These are phyloP conservation scores for Thymelicus sylvestris DNA, from an alignment of 2,888 invertebrate genomes.

Conservation along the genomic window DNA sequence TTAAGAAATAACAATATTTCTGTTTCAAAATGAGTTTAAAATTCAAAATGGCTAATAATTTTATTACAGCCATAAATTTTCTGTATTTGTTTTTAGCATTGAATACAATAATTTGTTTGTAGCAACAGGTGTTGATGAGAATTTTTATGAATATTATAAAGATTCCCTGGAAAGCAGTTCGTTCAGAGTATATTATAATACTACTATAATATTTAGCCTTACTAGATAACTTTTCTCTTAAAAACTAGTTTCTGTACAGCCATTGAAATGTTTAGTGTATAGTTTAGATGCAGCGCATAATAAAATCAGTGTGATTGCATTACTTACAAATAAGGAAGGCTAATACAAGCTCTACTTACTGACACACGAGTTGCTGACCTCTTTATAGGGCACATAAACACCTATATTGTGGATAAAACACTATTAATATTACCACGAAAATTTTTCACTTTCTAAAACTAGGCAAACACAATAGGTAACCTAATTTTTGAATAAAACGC, in stretches of 20 bases:
- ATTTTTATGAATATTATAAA: too few species aligned
- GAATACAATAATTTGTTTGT: too few species aligned
- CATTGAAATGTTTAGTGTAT: too few species aligned
- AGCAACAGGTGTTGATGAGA: too few species aligned
- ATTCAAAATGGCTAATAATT: too few species aligned
- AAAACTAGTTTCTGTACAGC: conserved; percentile 1
- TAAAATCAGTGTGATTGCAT: background rate
- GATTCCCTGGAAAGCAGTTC: too few species aligned
- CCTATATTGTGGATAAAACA: conserved; percentile 42
- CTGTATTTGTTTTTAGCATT: too few species aligned
- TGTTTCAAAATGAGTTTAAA: too few species aligned
- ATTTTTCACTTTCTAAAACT: conserved; percentile 39
- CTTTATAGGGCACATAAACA: conserved; percentile 62
- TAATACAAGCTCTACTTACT: conserved; percentile 21
- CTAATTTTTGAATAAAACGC: conserved; percentile 19
- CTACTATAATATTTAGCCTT: too few species aligned
- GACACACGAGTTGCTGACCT: conserved; percentile 57
- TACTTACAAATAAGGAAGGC: background rate
- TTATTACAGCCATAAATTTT: too few species aligned
- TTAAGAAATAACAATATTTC: too few species aligned
- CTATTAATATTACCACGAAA: conserved; percentile 19
- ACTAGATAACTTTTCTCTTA: background rate
- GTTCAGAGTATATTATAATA: too few species aligned
- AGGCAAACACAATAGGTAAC: conserved; percentile 36
- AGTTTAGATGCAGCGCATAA: background rate